Percentiles rank a stretch among this genome's conserved stretches.
Evolutionary conservation across 2,888 invertebrate species (phyloP).

Genomic region (Acanthoscelides obtectus): DNA sequence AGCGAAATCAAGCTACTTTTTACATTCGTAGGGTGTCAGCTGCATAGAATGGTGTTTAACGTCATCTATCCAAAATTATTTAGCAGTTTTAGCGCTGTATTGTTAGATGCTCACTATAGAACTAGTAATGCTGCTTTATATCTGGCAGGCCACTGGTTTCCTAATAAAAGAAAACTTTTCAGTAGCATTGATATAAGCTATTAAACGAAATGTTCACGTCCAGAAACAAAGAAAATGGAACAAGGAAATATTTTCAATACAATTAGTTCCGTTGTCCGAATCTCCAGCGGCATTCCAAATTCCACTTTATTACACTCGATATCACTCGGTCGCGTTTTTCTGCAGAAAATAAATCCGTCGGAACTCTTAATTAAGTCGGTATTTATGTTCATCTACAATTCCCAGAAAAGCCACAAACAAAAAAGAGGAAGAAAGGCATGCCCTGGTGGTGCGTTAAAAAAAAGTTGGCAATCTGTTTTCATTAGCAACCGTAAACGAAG

Average conservation of each 20-base stretch:
- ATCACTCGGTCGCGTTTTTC: neutral
- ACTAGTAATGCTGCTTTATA: too few relatives aligned
- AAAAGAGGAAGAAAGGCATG: neutral
- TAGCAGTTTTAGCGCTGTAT: too few relatives aligned
- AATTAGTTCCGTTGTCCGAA: neutral
- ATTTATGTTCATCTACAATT: neutral
- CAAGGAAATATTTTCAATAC: neutral
- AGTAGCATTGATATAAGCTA: too few relatives aligned
- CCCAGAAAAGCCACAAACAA: neutral
- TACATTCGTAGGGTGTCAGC: too few relatives aligned
- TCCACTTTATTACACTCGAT: neutral
- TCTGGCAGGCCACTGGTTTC: too few relatives aligned
- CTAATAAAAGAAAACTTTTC: too few relatives aligned
- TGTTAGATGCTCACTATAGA: too few relatives aligned
- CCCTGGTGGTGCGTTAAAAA: neutral
- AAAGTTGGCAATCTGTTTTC: constrained; percentile 12
- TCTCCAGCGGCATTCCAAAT: neutral
- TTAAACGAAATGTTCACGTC: too few relatives aligned
- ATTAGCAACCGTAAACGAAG: constrained; percentile 15
- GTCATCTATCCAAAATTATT: too few relatives aligned
- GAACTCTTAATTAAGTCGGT: neutral
- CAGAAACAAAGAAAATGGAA: neutral
- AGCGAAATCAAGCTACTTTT: too few relatives aligned
- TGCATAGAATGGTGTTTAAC: too few relatives aligned
- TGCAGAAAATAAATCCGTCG: neutral